Percentiles rank a stretch among this genome's conserved stretches.
phyloP scores from a whole-genome alignment of 2,888 invertebrate genomes.

The Xestoiulus laeticollis region DNA sequence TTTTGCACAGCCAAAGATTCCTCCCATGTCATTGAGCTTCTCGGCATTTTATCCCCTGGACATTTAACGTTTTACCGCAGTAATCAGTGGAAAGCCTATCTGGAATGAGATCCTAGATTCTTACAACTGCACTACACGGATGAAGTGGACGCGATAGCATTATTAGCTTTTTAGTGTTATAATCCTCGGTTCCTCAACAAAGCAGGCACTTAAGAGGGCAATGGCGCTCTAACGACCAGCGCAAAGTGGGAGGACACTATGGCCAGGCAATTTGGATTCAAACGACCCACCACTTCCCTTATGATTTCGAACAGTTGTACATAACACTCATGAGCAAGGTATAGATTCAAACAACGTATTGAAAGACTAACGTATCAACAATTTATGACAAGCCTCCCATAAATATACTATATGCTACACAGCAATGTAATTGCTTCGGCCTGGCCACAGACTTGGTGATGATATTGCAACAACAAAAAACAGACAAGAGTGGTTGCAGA shows the following conservation, averaged over 20 bases:
- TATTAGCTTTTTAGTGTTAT: conserved; percentile 6
- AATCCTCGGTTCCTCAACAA: neutral
- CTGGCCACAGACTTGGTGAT: neutral
- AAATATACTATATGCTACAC: neutral
- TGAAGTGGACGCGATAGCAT: neutral
- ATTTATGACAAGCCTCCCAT: neutral
- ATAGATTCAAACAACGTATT: neutral
- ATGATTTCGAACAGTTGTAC: neutral
- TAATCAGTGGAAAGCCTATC: neutral
- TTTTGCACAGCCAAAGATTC: neutral
- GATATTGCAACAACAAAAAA: neutral
- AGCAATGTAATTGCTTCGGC: neutral
- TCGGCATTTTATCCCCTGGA: neutral
- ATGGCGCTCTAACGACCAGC: neutral
- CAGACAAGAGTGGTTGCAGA: neutral
- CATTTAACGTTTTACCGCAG: conserved; percentile 4
- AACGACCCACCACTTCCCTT: neutral
- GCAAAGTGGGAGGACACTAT: neutral
- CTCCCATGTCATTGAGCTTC: neutral
- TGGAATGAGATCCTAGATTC: neutral
- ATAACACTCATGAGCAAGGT: neutral
- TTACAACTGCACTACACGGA: neutral
- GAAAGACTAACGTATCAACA: neutral
- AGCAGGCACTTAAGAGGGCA: neutral
- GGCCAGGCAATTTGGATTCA: neutral